These are phyloP conservation scores for Ascaphus truei DNA, from an alignment of 2,113 vertebrate genomes.

Conservation along the genomic window DNA sequence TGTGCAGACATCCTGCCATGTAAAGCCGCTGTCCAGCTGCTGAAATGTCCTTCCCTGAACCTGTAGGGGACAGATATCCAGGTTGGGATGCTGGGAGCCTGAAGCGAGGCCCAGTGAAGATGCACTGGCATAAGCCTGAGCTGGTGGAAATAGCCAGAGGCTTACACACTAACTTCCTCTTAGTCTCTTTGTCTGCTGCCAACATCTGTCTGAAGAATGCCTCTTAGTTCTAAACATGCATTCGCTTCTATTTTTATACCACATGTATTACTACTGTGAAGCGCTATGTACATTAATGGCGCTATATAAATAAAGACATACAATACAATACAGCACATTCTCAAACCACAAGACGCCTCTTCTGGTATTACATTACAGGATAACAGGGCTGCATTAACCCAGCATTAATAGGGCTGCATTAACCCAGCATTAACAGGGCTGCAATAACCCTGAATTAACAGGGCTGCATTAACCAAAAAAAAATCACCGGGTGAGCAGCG, in stretches of 20 bases:
- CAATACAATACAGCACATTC: background rate
- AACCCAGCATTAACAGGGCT: background rate
- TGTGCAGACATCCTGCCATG: background rate
- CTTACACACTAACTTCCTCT: slow-evolving; percentile 8
- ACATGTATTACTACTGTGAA: too few relatives aligned
- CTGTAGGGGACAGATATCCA: background rate
- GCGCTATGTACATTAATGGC: too few relatives aligned
- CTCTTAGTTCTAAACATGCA: background rate
- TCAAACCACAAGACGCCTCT: background rate
- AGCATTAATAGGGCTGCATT: too few relatives aligned
- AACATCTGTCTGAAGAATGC: background rate
- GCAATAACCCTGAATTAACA: too few relatives aligned
- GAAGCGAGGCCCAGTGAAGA: slow-evolving; percentile 3
- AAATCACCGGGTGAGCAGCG: too few relatives aligned
- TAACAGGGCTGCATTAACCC: background rate
- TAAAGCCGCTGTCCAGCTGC: background rate
- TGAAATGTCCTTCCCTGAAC: background rate
- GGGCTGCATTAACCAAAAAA: too few relatives aligned
- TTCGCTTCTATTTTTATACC: background rate
- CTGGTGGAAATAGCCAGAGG: slow-evolving; percentile 1
- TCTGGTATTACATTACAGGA: background rate
- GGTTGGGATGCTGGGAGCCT: slow-evolving; percentile 3
- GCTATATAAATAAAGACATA: too few relatives aligned
- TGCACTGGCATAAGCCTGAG: background rate
- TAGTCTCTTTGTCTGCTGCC: background rate